These are phyloP conservation scores for Cephus pygmeus DNA, from an alignment of 2,888 invertebrate genomes.

Conservation along the genomic window DNA sequence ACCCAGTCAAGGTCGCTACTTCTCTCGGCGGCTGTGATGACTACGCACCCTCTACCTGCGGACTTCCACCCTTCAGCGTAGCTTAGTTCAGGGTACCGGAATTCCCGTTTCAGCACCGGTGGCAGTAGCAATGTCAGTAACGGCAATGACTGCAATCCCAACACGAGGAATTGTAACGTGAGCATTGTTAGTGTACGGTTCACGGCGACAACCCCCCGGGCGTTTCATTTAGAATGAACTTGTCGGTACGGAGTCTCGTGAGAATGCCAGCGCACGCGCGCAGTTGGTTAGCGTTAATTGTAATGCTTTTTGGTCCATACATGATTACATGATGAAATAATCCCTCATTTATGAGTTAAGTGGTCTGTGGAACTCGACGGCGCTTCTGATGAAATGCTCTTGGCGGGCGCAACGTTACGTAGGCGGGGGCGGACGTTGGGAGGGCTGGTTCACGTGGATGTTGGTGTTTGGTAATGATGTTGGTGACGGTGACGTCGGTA, in stretches of 20 bases:
- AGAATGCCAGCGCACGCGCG: conserved; percentile 20
- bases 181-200: neutral
- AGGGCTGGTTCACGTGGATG: conserved; percentile 30
- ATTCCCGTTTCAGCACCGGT: neutral
- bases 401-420: conserved; percentile 52
- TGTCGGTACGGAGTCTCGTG: neutral
- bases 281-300: conserved; percentile 63
- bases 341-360: conserved; percentile 64
- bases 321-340: conserved; percentile 64
- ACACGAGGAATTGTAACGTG: neutral
- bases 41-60: neutral
- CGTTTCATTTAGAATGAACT: neutral
- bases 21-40: neutral
- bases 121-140: neutral
- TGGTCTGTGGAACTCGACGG: conserved; percentile 63
- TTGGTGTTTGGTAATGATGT: neutral
- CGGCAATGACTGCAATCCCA: neutral
- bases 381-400: conserved; percentile 63
- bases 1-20: neutral
- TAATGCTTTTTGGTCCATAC: conserved; percentile 63
- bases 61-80: neutral
- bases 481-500: neutral
- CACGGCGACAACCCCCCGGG: conserved; percentile 29
- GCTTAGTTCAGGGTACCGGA: neutral
- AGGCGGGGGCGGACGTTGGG: conserved; percentile 40